Evolutionary conservation across 1,140 invertebrate genomes (phyloP), one percentile per base, ranked within the genome.

Genomic region (Chymomyza costata): DNA sequence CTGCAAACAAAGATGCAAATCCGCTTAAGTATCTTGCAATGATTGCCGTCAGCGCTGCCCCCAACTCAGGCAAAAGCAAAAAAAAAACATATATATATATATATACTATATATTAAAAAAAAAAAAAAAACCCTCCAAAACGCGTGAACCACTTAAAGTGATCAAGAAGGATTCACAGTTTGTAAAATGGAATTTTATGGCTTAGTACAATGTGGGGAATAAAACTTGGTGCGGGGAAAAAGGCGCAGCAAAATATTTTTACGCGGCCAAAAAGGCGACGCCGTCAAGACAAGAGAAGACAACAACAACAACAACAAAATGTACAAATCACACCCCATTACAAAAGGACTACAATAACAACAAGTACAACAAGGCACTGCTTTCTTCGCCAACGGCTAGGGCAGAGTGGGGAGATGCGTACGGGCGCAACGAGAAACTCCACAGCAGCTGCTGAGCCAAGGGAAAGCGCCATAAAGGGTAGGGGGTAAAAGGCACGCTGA

Each of bases 91-190:
- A 43, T 37, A 37, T 10, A 31, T 28, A 21, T 17, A 50, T 7
- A 34, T 1, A 10, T 10, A 3, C 14, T 1, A 11, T 19, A 50
- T 10, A 37, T 6, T 31, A 41, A 43, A 37, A 35, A 50, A 18
- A 47, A 46, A 18, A 47, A 58, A 53, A 66, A 61, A 74, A 49
- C n/a, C n/a, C n/a, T n/a, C n/a, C n/a, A n/a, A n/a, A 54, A 49
- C 51, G 14, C 44, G 67, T 51, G 70, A 65, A 68, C 81, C 80
- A 74, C 74, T 83, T 83, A 83, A 81, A 83, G 65, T 80, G 80
- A 83, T 83, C 80, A 83, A 83, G 80, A 74, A 83, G 80, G 81
- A 81, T 84, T 84, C 82, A 82, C 81, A 83, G 82, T 80, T 84
- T 84, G 82, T 84, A 83, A 82, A 82, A 83, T 74, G 73, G 68